Conservation (phyloP, 1,140 invertebrate genomes). For the Cyclargus thomasi region DNA sequence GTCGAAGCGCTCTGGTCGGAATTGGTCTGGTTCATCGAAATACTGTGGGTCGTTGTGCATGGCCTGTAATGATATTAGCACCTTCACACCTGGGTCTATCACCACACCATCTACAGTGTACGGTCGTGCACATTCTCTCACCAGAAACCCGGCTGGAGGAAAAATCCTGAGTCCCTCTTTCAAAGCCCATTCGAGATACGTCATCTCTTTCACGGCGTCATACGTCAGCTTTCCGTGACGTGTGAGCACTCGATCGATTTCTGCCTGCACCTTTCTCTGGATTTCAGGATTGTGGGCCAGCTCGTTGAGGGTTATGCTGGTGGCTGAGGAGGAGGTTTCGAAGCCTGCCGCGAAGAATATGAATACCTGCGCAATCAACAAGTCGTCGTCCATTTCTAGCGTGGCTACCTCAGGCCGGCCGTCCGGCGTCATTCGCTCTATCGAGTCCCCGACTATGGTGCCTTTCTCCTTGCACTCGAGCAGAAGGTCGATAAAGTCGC, state of each 20-base stretch:
- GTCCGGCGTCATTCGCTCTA: conserved; percentile 56
- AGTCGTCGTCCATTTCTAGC: conserved; percentile 34
- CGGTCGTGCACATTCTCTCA: conserved; percentile 50
- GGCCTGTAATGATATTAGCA: conserved; percentile 59
- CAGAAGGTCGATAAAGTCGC: conserved; percentile 76
- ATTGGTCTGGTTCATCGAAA: conserved; percentile 73
- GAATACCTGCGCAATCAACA: conserved; percentile 73
- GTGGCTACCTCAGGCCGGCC: conserved; percentile 27
- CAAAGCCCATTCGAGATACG: conserved; percentile 52
- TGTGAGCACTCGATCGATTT: conserved; percentile 68
- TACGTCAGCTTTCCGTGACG: conserved; percentile 51
- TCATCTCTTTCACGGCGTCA: conserved; percentile 60
- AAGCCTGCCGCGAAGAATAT: conserved; percentile 76
- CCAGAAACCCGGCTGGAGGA: conserved; percentile 59
- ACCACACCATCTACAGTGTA: conserved; percentile 62
- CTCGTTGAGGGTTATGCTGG: conserved; percentile 71
- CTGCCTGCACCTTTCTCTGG: conserved; percentile 74
- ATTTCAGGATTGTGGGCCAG: conserved; percentile 75
- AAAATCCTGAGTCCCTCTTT: conserved; percentile 69
- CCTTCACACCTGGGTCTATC: conserved; percentile 47
- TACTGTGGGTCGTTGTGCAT: conserved; percentile 75
- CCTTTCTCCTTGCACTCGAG: conserved; percentile 68
- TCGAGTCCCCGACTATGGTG: conserved; percentile 40
- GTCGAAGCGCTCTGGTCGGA: conserved; percentile 76
- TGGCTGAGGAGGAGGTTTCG: conserved; percentile 76